Evolutionary conservation across 2,113 vertebrate genomes (phyloP).

Genomic region (Morone chrysops): DNA sequence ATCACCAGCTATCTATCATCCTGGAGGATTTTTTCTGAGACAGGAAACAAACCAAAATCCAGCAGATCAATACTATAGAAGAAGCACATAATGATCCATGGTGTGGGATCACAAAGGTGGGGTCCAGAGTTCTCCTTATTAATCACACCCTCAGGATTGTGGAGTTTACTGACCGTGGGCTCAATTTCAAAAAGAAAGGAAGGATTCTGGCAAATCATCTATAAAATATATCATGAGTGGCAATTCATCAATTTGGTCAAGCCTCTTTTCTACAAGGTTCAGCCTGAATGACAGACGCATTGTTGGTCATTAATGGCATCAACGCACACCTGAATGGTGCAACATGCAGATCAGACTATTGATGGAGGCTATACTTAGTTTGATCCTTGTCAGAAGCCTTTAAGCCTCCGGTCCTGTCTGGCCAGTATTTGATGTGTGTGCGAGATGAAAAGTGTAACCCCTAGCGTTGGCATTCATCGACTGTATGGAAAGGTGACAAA

Average conservation of each 20-base stretch:
- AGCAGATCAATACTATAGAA: constrained; percentile 39
- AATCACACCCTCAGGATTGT: neutral
- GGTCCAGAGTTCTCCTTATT: constrained; percentile 17
- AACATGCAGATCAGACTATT: constrained; percentile 43
- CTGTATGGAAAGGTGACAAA: constrained; percentile 24
- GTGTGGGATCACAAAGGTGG: constrained; percentile 44
- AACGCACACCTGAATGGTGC: constrained; percentile 34
- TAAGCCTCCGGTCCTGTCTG: constrained; percentile 37
- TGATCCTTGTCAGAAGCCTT: constrained; percentile 46
- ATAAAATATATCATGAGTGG: constrained; percentile 2
- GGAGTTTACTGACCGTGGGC: constrained; percentile 17
- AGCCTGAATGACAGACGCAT: constrained; percentile 20
- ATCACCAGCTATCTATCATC: constrained; percentile 46
- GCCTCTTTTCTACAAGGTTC: constrained; percentile 8
- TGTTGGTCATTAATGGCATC: constrained; percentile 13
- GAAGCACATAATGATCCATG: constrained; percentile 12
- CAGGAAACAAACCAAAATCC: constrained; percentile 22
- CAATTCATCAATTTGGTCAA: neutral
- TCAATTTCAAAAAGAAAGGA: constrained; percentile 8
- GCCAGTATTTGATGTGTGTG: constrained; percentile 36
- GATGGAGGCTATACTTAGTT: constrained; percentile 55
- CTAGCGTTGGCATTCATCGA: constrained; percentile 16
- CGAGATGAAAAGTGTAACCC: constrained; percentile 50
- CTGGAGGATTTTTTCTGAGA: constrained; percentile 18
- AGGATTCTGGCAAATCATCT: constrained; percentile 15